Evolutionary conservation across 2,113 vertebrate genomes (phyloP).

Genomic region (Lycaon pictus): DNA sequence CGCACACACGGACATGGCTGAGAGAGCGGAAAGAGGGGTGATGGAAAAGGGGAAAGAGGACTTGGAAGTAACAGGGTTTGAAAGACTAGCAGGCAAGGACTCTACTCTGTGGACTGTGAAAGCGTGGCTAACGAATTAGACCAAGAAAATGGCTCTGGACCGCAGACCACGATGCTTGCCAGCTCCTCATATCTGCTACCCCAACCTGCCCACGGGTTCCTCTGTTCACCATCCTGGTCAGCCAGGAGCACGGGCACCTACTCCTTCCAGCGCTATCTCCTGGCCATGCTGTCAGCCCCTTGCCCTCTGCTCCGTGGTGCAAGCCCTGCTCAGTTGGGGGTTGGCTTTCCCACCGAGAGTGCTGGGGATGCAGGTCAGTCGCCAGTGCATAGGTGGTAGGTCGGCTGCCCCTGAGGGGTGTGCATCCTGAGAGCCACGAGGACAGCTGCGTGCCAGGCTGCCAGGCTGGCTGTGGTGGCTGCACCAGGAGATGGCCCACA

Average conservation of each 20-base stretch:
- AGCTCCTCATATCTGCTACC: not conserved
- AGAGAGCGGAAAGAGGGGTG: not conserved
- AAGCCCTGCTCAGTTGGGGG: not conserved
- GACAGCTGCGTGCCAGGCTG: not conserved
- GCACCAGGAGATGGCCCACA: not conserved
- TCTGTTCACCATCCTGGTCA: not conserved
- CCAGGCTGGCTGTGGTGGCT: not conserved
- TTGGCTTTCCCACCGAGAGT: not conserved
- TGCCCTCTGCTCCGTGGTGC: fast-evolving
- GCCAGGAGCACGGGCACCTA: not conserved
- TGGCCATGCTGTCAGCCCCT: not conserved
- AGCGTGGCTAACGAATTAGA: not conserved
- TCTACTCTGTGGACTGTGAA: not conserved
- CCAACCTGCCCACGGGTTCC: not conserved
- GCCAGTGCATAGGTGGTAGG: not conserved
- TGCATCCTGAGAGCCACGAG: not conserved
- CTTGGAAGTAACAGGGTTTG: not conserved
- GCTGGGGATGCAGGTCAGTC: not conserved
- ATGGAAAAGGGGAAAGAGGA: fast-evolving
- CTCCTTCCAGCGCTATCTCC: not conserved
- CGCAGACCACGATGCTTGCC: fast-evolving
- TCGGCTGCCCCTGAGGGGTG: too few relatives aligned
- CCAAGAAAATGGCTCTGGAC: not conserved
- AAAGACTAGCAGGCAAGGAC: not conserved
- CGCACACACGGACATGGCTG: not conserved